Evolutionary conservation across 2,113 vertebrate genomes (phyloP), one percentile per base, ranked within the genome.

Genomic region (Microcebus griseorufus): DNA sequence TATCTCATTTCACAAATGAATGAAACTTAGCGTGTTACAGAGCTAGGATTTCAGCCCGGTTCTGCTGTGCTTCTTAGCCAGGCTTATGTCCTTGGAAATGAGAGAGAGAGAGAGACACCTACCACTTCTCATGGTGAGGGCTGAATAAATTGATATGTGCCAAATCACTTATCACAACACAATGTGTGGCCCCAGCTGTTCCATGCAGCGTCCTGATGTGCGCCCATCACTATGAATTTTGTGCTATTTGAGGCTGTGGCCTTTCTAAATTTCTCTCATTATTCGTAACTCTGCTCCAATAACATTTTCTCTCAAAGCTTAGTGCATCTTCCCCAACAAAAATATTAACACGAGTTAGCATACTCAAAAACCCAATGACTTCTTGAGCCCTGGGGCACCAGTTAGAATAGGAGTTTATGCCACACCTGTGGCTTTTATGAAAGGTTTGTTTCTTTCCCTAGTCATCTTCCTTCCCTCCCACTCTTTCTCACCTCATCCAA

Each of bases 401-500:
- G 25, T 51, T 58, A 73, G 78, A 90, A 64, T 14, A 58, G 42
- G 51, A 11, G 58, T 69, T 72, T 27, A 10, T 3, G 1, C 48
- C 86, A 65, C 27, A 83, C 51, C 69, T 51, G 14, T n/a, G 82
- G 64, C 34, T 37, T 94, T 72, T 64, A 29, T 6, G 42, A 48
- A 72, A 60, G 82, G 53, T n/a, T 86, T 88, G 14, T 29, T 73
- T 87, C 29, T 90, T 86, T 88, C 32, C n/a, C 48, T 64, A 72
- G 53, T n/a, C 34, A 39, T 23, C 25, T 88, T 51, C 39, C 78
- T 88, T 84, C 81, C 60, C 70, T 48, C 81, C 53, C 70, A 42
- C 48, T 65, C 37, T 83, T 76, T 92, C 86, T 96, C 86, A 92
- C 34, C 9, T 72, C 89, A 97, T 87, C 69, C 92, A 90, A 82